Conservation (phyloP, 2,113 vertebrate species). For the Zosterops borbonicus region DNA sequence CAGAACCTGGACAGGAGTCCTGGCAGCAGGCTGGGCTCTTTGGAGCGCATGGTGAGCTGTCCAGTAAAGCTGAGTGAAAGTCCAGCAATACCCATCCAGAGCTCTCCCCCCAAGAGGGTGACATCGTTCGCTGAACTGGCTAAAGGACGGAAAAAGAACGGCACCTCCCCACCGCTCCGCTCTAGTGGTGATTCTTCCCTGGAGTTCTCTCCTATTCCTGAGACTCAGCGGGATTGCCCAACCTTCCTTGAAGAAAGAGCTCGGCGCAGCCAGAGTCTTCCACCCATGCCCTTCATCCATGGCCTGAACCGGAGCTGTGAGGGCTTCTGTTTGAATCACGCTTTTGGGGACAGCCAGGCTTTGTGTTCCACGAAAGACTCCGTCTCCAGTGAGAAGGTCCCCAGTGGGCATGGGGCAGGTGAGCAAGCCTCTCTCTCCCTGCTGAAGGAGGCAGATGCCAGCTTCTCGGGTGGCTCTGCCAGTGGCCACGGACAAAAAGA, state of each 20-base stretch:
- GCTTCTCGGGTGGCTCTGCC: conserved; percentile 49
- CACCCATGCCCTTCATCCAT: conserved; percentile 74
- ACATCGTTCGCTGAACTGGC: conserved; percentile 96
- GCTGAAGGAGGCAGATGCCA: conserved; percentile 63
- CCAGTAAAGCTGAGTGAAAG: conserved; percentile 90
- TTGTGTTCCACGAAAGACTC: conserved; percentile 32
- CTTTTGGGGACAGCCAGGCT: conserved; percentile 19
- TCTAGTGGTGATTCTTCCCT: conserved; percentile 75
- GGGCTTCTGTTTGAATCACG: conserved; percentile 66
- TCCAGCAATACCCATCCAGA: conserved; percentile 57
- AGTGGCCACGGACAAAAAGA: conserved; percentile 26
- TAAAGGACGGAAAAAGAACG: conserved; percentile 82
- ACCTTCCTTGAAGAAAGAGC: conserved; percentile 57
- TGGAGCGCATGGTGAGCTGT: conserved; percentile 97
- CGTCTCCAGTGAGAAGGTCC: conserved; percentile 8
- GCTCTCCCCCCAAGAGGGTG: conserved; percentile 80
- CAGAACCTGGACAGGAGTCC: conserved; percentile 88
- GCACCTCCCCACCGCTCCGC: conserved; percentile 73
- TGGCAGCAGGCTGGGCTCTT: conserved; percentile 79
- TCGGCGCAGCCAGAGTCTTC: conserved; percentile 75
- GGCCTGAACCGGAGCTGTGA: conserved; percentile 79
- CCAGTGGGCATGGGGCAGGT: conserved; percentile 51
- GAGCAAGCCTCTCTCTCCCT: conserved; percentile 62
- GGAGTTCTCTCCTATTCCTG: conserved; percentile 86
- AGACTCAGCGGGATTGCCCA: conserved; percentile 71